These are phyloP conservation scores for Platycheirus rosarum DNA, from an alignment of 2,888 invertebrate species.

Conservation along the genomic window DNA sequence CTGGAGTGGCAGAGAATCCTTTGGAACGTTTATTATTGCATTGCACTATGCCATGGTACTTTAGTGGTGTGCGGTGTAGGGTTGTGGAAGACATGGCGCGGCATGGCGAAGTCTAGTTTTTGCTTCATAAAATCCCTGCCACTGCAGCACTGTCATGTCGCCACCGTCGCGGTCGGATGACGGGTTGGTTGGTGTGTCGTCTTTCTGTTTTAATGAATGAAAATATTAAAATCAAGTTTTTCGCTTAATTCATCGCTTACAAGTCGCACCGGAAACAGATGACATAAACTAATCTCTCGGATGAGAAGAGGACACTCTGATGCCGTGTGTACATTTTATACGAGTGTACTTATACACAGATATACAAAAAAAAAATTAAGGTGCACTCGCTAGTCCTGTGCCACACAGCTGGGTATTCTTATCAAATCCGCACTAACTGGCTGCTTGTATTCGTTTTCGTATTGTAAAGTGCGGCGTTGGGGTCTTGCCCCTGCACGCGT, in stretches of 20 bases:
- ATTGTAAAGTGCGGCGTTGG: slow-evolving; percentile 40
- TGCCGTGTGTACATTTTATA: not conserved
- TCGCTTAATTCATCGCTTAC: slow-evolving; percentile 63
- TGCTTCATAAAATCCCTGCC: slow-evolving; percentile 19
- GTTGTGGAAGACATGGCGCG: not conserved
- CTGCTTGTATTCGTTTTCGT: slow-evolving; percentile 17
- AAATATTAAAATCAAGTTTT: slow-evolving; percentile 70
- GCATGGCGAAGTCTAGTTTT: slow-evolving; percentile 25
- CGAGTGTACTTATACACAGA: no score
- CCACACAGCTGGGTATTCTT: slow-evolving; percentile 49
- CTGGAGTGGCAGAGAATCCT: slow-evolving; percentile 36
- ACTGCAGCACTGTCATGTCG: not conserved
- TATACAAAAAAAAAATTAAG: slow-evolving; percentile 16
- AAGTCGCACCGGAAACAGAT: slow-evolving; percentile 66
- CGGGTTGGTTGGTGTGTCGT: slow-evolving; percentile 3
- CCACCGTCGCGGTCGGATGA: not conserved
- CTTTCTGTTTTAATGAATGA: slow-evolving; percentile 65
- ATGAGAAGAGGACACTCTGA: slow-evolving; percentile 40
- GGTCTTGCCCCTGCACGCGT: slow-evolving; percentile 1
- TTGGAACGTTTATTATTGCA: slow-evolving; percentile 31
- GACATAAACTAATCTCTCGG: slow-evolving; percentile 64
- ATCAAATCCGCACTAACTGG: slow-evolving; percentile 51
- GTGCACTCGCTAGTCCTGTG: slow-evolving; percentile 36
- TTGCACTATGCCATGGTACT: slow-evolving; percentile 13
- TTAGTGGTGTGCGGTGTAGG: not conserved